Percentiles rank a stretch among this genome's conserved stretches.
phyloP scores from a whole-genome alignment of 1,140 invertebrate species.

The Drosophila bocqueti region DNA sequence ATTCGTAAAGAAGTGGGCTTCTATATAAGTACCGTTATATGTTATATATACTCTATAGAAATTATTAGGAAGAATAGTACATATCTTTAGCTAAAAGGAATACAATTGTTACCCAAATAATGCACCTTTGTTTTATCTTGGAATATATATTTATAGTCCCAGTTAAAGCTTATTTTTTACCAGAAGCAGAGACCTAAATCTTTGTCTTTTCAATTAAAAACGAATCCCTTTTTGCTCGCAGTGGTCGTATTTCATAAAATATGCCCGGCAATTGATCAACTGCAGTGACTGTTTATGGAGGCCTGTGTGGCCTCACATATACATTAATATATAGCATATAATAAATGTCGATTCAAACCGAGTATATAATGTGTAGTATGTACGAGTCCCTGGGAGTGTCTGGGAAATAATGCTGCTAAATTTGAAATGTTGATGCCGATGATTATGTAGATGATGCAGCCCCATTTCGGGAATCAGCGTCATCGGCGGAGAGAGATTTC shows the following conservation, averaged over 20 bases:
- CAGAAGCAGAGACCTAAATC: not conserved
- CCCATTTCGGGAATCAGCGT: conserved; percentile 35
- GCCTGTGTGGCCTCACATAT: conserved; percentile 5
- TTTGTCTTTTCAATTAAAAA: too few relatives aligned
- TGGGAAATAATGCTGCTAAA: conserved; percentile 70
- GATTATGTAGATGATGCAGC: conserved; percentile 77
- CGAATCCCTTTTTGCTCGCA: not conserved
- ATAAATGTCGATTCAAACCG: conserved; percentile 2
- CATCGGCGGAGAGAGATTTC: conserved; percentile 15
- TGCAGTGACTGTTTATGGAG: conserved; percentile 32
- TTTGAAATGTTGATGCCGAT: conserved; percentile 77
- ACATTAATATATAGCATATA: not conserved
- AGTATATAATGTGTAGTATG: not conserved
- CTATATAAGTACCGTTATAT: not conserved
- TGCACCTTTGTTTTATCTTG: not conserved
- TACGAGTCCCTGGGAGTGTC: not conserved
- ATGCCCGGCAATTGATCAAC: conserved; percentile 61
- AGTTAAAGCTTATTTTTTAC: not conserved
- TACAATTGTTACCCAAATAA: not conserved
- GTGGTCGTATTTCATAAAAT: conserved; percentile 42
- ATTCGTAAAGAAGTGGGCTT: not conserved
- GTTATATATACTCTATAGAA: not conserved
- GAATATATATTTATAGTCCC: not conserved
- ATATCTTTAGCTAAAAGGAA: not conserved
- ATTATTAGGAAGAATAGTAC: not conserved